Evolutionary conservation across 2,888 invertebrate genomes (phyloP), one percentile per base, ranked within the genome.

Genomic region (Drosophila fulvimacula): DNA sequence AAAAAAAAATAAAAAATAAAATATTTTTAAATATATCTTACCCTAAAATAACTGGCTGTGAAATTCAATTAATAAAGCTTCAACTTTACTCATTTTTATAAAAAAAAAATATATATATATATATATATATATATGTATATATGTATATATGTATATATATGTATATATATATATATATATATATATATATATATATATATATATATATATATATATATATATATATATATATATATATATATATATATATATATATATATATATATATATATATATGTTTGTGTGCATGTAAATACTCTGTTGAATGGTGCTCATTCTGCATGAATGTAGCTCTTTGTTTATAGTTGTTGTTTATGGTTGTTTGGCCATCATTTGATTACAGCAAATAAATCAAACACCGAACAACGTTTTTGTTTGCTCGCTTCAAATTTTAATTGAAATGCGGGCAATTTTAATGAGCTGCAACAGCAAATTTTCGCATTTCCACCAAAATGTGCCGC

Each of bases 361-460:
- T 69, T 56, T 24, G 57, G 17, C 34, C 76, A 71, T 36, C 76
- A 76, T 62, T 71, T 63, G 67, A 60, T 67, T 46, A 66, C 53
- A 9, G 67, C 51, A 61, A 71, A 76, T 76, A 71, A 76, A 75
- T 75, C 74, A 76, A 76, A 58, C 19, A 57, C 15, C 19, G 41
- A 38, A 21, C 46, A 48, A 24, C 51, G 51, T 15, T 52, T 59
- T 42, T 24, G 64, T 52, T 57, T 62, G 46, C 52, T 44, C 59
- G 72, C 42, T 60, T 63, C 30, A 49, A 68, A 48, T 57, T 58
- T 61, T 52, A 58, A 74, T 74, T 74, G 66, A 71, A 74, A 76
- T 58, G 61, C 61, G 53, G 55, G 51, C 46, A 44, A 63, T 76
- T 76, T 79, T 79, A 81, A 81, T 81, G 66, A 76, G 74, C 74